These are phyloP conservation scores for Leucosticte australis DNA, from an alignment of 2,113 vertebrate genomes.

Conservation along the genomic window DNA sequence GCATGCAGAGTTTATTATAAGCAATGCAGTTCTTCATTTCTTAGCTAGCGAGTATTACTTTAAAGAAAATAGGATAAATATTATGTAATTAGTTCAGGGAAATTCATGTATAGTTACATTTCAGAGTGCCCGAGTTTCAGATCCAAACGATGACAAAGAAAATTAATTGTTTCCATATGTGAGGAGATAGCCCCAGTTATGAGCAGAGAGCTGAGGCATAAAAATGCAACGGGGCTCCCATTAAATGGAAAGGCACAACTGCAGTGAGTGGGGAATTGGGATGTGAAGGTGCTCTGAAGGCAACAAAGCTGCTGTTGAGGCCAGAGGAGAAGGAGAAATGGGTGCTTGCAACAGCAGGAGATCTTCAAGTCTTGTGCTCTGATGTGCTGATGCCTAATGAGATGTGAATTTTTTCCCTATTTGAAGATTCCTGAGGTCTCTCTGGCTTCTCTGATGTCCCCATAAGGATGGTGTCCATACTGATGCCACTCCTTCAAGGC, in stretches of 20 bases:
- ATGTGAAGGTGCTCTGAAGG: neutral
- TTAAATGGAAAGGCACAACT: neutral
- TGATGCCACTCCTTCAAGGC: neutral
- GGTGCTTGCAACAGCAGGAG: neutral
- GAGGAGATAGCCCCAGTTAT: slow-evolving; percentile 51
- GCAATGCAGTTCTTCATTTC: slow-evolving; percentile 70
- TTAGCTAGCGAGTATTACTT: slow-evolving; percentile 71
- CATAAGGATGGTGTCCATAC: neutral
- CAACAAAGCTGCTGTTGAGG: rapidly evolving
- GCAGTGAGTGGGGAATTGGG: neutral
- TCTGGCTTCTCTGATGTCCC: neutral
- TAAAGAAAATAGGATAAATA: slow-evolving; percentile 78
- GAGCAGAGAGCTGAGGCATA: slow-evolving; percentile 20
- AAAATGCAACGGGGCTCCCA: neutral
- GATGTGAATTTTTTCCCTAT: neutral
- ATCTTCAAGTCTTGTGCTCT: neutral
- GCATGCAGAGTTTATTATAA: slow-evolving; percentile 77
- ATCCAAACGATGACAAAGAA: slow-evolving; percentile 73
- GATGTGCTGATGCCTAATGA: neutral
- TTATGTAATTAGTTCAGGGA: slow-evolving; percentile 78
- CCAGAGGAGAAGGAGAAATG: neutral
- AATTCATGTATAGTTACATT: slow-evolving; percentile 73
- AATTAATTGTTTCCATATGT: slow-evolving; percentile 71
- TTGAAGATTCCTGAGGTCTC: neutral
- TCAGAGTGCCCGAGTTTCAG: slow-evolving; percentile 65